Conservation (phyloP, 1,140 invertebrate genomes). For the Ladona fulva region DNA sequence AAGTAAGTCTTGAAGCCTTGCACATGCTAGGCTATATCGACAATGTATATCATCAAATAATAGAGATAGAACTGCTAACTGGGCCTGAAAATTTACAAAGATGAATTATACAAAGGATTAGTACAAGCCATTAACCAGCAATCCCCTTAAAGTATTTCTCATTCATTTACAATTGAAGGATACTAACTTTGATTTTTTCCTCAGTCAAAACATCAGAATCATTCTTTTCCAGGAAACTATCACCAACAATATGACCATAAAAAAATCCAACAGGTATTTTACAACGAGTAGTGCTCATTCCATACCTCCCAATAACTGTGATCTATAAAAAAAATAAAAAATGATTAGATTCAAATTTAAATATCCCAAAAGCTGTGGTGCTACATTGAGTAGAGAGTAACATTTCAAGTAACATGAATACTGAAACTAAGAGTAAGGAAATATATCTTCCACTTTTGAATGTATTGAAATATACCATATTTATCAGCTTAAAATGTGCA, state of each 20-base stretch:
- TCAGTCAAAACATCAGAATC: slow-evolving; percentile 22
- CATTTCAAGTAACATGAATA: too few species aligned
- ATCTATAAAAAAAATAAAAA: slow-evolving; percentile 42
- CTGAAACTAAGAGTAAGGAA: too few species aligned
- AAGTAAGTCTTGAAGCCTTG: slow-evolving; percentile 64
- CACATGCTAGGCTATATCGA: slow-evolving; percentile 72
- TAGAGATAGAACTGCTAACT: slow-evolving; percentile 45
- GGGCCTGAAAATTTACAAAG: slow-evolving; percentile 37
- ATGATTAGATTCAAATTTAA: too few species aligned
- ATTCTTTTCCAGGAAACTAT: slow-evolving; percentile 43
- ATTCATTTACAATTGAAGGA: too few species aligned
- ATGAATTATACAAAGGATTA: not conserved
- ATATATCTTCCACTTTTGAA: too few species aligned
- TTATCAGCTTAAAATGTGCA: too few species aligned
- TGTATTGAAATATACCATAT: too few species aligned
- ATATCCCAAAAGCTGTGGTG: too few species aligned
- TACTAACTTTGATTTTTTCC: slow-evolving; percentile 20
- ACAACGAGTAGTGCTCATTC: slow-evolving; percentile 79
- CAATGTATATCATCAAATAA: slow-evolving; percentile 72
- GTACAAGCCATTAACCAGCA: too few species aligned
- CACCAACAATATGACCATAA: slow-evolving; percentile 77
- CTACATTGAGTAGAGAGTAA: too few species aligned
- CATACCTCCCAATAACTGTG: slow-evolving; percentile 79
- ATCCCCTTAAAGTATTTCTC: too few species aligned
- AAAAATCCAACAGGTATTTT: slow-evolving; percentile 86